Conservation (phyloP, 2,797 vertebrate genomes). For the Artibeus lituratus region DNA sequence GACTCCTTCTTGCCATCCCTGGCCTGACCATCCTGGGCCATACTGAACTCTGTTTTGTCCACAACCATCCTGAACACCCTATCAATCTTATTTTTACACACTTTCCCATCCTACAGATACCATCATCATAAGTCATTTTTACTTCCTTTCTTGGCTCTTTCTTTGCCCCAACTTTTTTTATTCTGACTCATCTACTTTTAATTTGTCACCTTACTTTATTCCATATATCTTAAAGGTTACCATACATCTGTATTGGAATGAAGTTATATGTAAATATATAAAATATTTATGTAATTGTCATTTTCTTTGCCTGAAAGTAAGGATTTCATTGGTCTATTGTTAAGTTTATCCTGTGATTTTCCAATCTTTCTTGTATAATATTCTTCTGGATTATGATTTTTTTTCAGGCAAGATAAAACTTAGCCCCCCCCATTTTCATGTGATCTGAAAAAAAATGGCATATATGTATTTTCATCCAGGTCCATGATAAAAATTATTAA, state of each 20-base stretch:
- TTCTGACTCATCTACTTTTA: not conserved
- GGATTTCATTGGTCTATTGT: not conserved
- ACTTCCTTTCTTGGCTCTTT: not conserved
- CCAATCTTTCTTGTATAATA: not conserved
- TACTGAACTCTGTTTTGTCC: not conserved
- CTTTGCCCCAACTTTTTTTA: not conserved
- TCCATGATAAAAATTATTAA: not conserved
- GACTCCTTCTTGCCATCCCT: not conserved
- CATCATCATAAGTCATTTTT: not conserved
- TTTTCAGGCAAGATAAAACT: not conserved
- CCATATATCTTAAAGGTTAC: not conserved
- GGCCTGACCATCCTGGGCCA: not conserved
- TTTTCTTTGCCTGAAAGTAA: not conserved
- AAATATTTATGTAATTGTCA: not conserved
- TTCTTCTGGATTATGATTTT: constrained; percentile 7
- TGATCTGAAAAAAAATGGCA: not conserved
- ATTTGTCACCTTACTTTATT: not conserved
- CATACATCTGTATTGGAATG: not conserved
- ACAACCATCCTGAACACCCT: not conserved
- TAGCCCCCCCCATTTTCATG: not conserved
- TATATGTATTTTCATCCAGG: not conserved
- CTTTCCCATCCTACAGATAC: not conserved
- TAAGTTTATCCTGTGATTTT: not conserved
- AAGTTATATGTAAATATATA: not conserved
- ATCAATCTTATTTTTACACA: not conserved